These are phyloP conservation scores for Leptogaster cylindrica DNA, from an alignment of 2,888 invertebrate species.

Conservation along the genomic window DNA sequence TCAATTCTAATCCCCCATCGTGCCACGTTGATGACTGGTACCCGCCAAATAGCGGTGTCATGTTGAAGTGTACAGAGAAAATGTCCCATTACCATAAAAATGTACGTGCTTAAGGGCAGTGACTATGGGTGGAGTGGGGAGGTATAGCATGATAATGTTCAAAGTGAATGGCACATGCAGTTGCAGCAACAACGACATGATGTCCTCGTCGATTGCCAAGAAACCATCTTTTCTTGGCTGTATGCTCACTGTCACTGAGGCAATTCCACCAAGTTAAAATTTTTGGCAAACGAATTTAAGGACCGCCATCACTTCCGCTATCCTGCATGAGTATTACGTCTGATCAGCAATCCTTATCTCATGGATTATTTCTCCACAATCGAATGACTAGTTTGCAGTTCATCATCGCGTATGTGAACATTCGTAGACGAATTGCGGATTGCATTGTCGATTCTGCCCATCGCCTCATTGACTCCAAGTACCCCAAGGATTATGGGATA, in stretches of 20 bases:
- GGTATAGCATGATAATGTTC: not conserved
- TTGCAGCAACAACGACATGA: slow-evolving; percentile 31
- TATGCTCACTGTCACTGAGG: not conserved
- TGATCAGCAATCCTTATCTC: slow-evolving; percentile 1
- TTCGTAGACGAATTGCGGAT: not conserved
- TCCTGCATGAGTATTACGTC: not conserved
- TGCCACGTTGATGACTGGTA: slow-evolving; percentile 29
- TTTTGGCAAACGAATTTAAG: slow-evolving; percentile 20
- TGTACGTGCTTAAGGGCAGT: slow-evolving; percentile 4
- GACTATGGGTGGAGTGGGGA: not conserved
- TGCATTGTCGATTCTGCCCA: no score
- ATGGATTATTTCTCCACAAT: not conserved
- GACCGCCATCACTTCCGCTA: slow-evolving; percentile 7
- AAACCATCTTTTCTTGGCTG: slow-evolving; percentile 3
- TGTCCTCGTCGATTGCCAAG: slow-evolving; percentile 33
- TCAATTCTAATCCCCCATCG: slow-evolving; percentile 37
- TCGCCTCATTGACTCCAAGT: no score
- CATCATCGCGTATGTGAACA: not conserved
- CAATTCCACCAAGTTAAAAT: slow-evolving; percentile 30
- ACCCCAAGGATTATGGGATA: not conserved
- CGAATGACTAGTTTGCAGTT: not conserved
- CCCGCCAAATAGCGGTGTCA: slow-evolving; percentile 31
- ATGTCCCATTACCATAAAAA: slow-evolving; percentile 40
- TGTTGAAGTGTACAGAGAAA: slow-evolving; percentile 34
- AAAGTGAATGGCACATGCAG: slow-evolving; percentile 22